Evolutionary conservation across 2,797 vertebrate species (phyloP).

Genomic region (Petrocephalus schoutedeni): DNA sequence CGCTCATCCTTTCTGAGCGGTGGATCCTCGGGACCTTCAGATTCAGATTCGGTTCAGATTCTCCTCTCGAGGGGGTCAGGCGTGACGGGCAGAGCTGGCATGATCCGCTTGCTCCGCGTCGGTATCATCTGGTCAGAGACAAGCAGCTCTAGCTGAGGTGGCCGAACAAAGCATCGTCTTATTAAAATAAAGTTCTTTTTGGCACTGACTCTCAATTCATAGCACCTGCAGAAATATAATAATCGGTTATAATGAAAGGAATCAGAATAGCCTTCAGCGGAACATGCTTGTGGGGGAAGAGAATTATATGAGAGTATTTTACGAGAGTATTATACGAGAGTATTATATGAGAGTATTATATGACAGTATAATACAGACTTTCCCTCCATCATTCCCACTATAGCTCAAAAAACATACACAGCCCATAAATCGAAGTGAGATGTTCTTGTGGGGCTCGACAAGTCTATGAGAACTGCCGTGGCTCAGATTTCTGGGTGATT

Average conservation of each 20-base stretch:
- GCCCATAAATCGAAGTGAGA: neutral
- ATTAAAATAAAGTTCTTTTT: neutral
- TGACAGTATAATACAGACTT: neutral
- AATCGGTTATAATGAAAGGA: neutral
- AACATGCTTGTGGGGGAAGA: neutral
- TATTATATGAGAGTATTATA: neutral
- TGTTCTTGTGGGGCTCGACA: neutral
- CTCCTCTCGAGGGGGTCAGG: conserved; percentile 98
- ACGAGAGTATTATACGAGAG: neutral
- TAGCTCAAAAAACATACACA: neutral
- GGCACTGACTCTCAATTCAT: neutral
- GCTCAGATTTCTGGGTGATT: neutral
- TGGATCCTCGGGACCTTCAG: conserved; percentile 98
- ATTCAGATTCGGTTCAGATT: conserved; percentile 80
- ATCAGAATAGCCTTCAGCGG: neutral
- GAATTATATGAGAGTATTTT: neutral
- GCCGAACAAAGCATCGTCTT: neutral
- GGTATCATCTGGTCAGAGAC: conserved; percentile 82
- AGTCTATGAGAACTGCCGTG: neutral
- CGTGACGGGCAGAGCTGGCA: conserved; percentile 93
- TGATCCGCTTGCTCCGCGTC: conserved; percentile 98
- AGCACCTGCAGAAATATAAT: neutral
- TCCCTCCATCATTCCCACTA: neutral
- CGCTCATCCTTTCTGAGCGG: conserved; percentile 99
- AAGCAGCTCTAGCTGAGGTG: neutral